phyloP scores from a whole-genome alignment of 2,888 invertebrate genomes.

The Dynastes maya region DNA sequence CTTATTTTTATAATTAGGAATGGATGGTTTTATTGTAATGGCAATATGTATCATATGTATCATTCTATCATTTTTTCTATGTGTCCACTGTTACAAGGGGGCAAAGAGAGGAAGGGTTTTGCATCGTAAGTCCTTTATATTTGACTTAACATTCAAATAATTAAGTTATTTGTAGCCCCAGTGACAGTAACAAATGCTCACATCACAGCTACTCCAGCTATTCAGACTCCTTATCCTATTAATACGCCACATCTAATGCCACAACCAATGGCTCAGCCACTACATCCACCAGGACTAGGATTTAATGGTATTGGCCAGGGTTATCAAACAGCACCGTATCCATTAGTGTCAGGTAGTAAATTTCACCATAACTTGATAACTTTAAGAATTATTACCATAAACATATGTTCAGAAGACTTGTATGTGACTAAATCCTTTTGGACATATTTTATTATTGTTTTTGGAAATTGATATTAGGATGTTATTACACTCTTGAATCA shows the following conservation, averaged over 20 bases:
- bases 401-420: too few relatives aligned
- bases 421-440: too few relatives aligned
- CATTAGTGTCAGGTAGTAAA: slow-evolving; percentile 1
- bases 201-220: slow-evolving; percentile 2
- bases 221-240: slow-evolving; percentile 25
- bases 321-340: slow-evolving; percentile 28
- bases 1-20: background rate
- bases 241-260: background rate
- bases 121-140: background rate
- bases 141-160: background rate
- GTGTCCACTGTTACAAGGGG: slow-evolving; percentile 23
- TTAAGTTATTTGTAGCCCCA: slow-evolving; percentile 15
- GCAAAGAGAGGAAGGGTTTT: slow-evolving; percentile 13
- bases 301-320: slow-evolving; percentile 2
- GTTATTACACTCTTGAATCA: too few relatives aligned
- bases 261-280: slow-evolving; percentile 24
- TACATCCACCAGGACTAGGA: slow-evolving; percentile 18
- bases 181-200: slow-evolving; percentile 28
- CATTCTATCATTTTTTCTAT: slow-evolving; percentile 8
- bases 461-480: too few relatives aligned
- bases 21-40: slow-evolving; percentile 13
- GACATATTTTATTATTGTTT: too few relatives aligned
- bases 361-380: background rate
- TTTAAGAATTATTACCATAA: too few relatives aligned
- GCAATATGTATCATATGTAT: background rate